Conservation (phyloP, 2,888 invertebrate species). For the Myathropa florea region DNA sequence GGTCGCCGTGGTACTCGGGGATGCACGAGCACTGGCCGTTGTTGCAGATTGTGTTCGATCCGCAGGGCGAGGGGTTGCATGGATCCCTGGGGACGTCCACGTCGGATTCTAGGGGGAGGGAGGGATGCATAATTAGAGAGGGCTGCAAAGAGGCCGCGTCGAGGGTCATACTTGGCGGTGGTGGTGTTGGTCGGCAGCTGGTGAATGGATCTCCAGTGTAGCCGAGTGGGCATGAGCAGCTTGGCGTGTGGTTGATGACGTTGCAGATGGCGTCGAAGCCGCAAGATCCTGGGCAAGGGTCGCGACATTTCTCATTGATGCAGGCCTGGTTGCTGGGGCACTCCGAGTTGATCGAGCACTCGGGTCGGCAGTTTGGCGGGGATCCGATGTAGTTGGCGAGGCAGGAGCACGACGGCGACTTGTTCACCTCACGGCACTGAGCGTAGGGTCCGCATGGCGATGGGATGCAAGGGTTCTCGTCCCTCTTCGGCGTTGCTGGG, state of each 20-base stretch:
- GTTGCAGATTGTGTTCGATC: conserved; percentile 87
- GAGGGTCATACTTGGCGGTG: conserved; percentile 74
- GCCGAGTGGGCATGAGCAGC: conserved; percentile 87
- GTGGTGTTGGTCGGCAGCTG: conserved; percentile 84
- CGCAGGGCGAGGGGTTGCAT: conserved; percentile 90
- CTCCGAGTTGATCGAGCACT: conserved; percentile 88
- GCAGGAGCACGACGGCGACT: conserved; percentile 88
- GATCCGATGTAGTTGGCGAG: conserved; percentile 86
- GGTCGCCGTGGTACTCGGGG: conserved; percentile 89
- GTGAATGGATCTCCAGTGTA: conserved; percentile 90
- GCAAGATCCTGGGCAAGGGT: conserved; percentile 90
- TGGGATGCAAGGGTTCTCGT: conserved; percentile 86
- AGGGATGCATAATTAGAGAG: background rate
- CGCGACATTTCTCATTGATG: conserved; percentile 86
- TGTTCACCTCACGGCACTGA: conserved; percentile 86
- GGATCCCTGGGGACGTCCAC: conserved; percentile 81
- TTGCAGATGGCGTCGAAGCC: conserved; percentile 87
- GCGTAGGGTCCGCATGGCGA: conserved; percentile 91
- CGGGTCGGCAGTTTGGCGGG: conserved; percentile 89
- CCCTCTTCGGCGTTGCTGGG: conserved; percentile 75
- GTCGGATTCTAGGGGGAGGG: conserved; percentile 15
- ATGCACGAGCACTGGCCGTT: conserved; percentile 88
- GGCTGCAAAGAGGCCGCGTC: background rate
- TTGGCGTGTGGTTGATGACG: conserved; percentile 89
- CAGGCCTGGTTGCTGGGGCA: conserved; percentile 88